phyloP scores from a whole-genome alignment of 1,140 invertebrate genomes.

The Drosophila oshimai region DNA sequence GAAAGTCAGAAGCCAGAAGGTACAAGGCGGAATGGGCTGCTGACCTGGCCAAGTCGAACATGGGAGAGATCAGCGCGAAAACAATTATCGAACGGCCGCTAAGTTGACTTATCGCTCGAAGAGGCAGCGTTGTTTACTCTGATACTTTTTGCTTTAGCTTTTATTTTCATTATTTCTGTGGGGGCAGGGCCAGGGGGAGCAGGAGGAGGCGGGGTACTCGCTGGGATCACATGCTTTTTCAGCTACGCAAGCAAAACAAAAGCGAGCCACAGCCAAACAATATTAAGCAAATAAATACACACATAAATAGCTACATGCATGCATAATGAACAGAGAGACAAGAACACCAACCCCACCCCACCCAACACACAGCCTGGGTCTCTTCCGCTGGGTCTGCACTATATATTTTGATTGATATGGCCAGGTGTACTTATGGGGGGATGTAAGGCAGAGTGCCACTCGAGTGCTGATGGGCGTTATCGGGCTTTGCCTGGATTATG shows the following conservation, averaged over 20 bases:
- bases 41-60: constrained; percentile 32
- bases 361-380: neutral
- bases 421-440: constrained; percentile 27
- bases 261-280: constrained; percentile 66
- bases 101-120: constrained; percentile 37
- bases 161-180: constrained; percentile 47
- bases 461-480: constrained; percentile 46
- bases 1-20: constrained; percentile 14
- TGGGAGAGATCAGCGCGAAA: constrained; percentile 33
- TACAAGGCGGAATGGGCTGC: constrained; percentile 12
- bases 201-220: constrained; percentile 34
- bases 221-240: constrained; percentile 78
- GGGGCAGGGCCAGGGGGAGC: neutral
- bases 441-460: constrained; percentile 27
- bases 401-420: constrained; percentile 69
- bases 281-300: constrained; percentile 64
- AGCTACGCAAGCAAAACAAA: constrained; percentile 80
- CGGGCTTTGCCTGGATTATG: constrained; percentile 52
- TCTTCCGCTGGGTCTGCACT: neutral
- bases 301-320: constrained; percentile 8
- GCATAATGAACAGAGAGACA: constrained; percentile 25
- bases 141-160: constrained; percentile 39
- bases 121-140: constrained; percentile 40
- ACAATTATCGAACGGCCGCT: constrained; percentile 58
- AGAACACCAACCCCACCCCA: neutral